Evolutionary conservation across 2,888 invertebrate genomes (phyloP).

Genomic region (Catocala sponsa): DNA sequence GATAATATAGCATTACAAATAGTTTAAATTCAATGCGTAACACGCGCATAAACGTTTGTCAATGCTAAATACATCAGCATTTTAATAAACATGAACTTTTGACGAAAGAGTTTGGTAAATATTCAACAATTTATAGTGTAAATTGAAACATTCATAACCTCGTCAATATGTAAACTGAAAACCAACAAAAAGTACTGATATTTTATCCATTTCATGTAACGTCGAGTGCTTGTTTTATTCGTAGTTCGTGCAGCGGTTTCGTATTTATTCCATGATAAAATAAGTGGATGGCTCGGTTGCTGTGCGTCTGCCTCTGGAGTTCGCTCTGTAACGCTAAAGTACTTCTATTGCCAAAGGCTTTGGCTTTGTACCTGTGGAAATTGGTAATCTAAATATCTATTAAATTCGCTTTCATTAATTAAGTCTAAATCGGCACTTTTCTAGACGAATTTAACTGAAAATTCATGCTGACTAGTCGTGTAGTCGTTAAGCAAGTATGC

Average conservation of each 20-base stretch:
- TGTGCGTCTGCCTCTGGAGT: slow-evolving; percentile 22
- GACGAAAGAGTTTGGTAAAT: slow-evolving; percentile 1
- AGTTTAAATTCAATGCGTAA: no score
- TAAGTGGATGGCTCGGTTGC: slow-evolving; percentile 23
- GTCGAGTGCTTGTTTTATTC: slow-evolving; percentile 35
- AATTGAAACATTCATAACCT: slow-evolving; percentile 30
- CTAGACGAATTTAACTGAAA: neutral
- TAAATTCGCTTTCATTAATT: slow-evolving; percentile 1
- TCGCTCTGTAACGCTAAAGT: slow-evolving; percentile 14
- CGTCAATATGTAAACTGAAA: slow-evolving; percentile 33
- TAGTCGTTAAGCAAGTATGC: no score
- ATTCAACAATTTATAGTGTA: slow-evolving; percentile 14
- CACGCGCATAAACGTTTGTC: no score
- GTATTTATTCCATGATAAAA: slow-evolving; percentile 40
- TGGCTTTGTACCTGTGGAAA: neutral
- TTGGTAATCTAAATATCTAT: slow-evolving; percentile 1
- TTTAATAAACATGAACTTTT: slow-evolving; percentile 5
- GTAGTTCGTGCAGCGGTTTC: slow-evolving; percentile 24
- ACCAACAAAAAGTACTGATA: slow-evolving; percentile 22
- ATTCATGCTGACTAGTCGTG: no score
- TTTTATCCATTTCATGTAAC: slow-evolving; percentile 27
- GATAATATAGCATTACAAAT: no score
- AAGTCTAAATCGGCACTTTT: neutral
- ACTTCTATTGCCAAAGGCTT: slow-evolving; percentile 13
- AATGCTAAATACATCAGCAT: neutral